Evolutionary conservation across 2,888 invertebrate genomes (phyloP), one percentile per base, ranked within the genome.

Genomic region (Phortica okadai): DNA sequence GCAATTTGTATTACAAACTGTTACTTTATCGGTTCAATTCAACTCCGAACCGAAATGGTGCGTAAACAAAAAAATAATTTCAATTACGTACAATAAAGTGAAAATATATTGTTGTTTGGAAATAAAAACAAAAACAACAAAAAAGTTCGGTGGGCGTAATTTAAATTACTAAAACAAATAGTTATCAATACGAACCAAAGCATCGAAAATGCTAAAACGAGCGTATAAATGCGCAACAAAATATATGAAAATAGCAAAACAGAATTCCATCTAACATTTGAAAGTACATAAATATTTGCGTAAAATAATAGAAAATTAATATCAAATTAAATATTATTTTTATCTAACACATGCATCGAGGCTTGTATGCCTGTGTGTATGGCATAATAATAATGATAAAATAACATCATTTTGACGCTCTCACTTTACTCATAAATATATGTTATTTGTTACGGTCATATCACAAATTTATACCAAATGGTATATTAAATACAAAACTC

Each of bases 261-360:
- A 4, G 62, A 25, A 62, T 16, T 10, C 33, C 4, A 62, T 62
- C 11, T 4, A 25, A 62, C 50, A 62, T 16, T 16, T 21, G 21
- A 10, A 8, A 6, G 10, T 6, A 25, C 25, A 33, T 33, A 62
- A 62, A 62, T 62, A 62, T 62, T 62, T 62, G 25, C 25, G 25
- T 10, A 62, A 62, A 62, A 62, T 62, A 62, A 62, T 62, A 8
- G 16, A 50, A 62, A 62, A 62, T 25, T 62, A 62, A 25, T 62
- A 25, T 21, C 3, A 25, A 21, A 25, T 16, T 62, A 62, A 50
- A 50, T 50, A 50, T 50, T 50, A 6, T 50, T 14, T 14, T 11
- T 11, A 14, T 14, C 50, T 11, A 14, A 11, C 10, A 50, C 8
- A 50, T 50, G 50, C 8, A 50, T 11, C 14, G 50, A 11, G 50